These are phyloP conservation scores for Oscheius sp. DNA, from an alignment of 2,888 invertebrate species.

Conservation along the genomic window DNA sequence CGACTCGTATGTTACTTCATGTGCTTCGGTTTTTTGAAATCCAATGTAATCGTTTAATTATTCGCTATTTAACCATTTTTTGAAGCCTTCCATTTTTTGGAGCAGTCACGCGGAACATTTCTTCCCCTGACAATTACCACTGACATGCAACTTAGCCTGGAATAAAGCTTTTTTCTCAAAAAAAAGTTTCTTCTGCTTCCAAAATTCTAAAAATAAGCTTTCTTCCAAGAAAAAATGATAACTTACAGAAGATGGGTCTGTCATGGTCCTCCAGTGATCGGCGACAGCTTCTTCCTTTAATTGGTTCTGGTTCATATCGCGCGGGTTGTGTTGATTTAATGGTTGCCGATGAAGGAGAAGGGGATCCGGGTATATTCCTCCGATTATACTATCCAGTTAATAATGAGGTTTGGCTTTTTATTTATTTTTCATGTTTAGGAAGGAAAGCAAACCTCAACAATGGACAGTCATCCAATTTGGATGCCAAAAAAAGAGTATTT, in stretches of 20 bases:
- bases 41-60: no score
- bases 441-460: no score
- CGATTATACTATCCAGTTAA: conserved; percentile 77
- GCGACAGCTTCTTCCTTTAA: conserved; percentile 39
- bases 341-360: conserved; percentile 72
- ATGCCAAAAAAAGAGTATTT: conserved; percentile 75
- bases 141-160: no score
- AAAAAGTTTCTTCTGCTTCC: neutral
- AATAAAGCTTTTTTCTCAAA: no score
- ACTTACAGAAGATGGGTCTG: conserved; percentile 14
- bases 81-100: no score
- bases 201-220: no score
- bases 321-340: conserved; percentile 77
- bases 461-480: neutral
- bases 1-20: no score
- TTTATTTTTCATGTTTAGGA: conserved; percentile 72
- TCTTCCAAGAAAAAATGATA: no score
- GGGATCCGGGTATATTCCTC: conserved; percentile 75
- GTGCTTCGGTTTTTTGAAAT: no score
- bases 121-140: no score
- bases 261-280: conserved; percentile 29
- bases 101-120: no score
- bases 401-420: conserved; percentile 56
- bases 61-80: no score
- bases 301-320: conserved; percentile 38